Evolutionary conservation across 2,797 vertebrate species (phyloP), one percentile per base, ranked within the genome.

Genomic region (Pangasius djambal): DNA sequence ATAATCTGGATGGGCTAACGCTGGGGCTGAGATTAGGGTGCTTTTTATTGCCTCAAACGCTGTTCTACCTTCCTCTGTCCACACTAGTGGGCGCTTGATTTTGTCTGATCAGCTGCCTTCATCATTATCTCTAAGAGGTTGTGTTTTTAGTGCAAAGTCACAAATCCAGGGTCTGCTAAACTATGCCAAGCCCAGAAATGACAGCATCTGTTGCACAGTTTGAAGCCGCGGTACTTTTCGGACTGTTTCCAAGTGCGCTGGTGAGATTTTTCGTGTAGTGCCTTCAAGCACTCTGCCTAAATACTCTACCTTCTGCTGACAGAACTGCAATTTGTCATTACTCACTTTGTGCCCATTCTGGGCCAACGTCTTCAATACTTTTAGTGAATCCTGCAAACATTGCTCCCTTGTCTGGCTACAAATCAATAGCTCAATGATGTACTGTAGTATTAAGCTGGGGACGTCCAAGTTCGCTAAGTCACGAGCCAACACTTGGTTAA

Each of bases 221-320:
- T 13, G 28, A 0, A 28, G 63, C 9, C 2, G 1, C 2, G 61
- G 25, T 0, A 7, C 25, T 1, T 65, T 65, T 9, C 0, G 0
- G 0, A 65, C 28, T 2, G 61, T 0, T 7, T 65, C 59, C 6
- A 28, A 8, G 10, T 28, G 61, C 0, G 7, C 2, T 1, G 61
- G 61, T 2, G 61, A 28, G 0, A 65, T 65, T 65, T 65, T 65
- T 28, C 61, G 1, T 10, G 25, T 28, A 2, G 61, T 65, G 1
- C 61, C 61, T n/a, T 65, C 61, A 0, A 65, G 7, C 8, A 61
- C 59, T 61, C 59, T 6, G 0, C 59, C 59, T 22, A 65, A 10
- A n/a, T 65, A 65, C 2, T 65, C 63, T 2, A 65, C 63, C 7
- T 65, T 65, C 1, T 8, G 25, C 2, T 12, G 28, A 1, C 65